Conservation (phyloP, 2,797 vertebrate species). For the Mus minutoides region DNA sequence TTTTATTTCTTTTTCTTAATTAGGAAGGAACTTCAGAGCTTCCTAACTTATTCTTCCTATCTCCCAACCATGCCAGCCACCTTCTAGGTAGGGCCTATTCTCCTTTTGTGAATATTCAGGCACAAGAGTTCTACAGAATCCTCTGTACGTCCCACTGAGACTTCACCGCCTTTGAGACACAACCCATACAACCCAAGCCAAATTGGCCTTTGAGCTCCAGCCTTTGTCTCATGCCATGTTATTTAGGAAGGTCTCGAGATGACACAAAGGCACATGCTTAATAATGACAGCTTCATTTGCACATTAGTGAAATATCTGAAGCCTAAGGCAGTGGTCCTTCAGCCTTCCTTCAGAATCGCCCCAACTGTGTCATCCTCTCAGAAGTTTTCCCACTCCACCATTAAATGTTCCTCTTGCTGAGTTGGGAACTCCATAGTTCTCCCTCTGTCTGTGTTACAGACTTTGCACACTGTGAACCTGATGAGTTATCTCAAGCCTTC, state of each 20-base stretch:
- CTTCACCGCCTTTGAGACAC: neutral
- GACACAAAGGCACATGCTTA: neutral
- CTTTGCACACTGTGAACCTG: neutral
- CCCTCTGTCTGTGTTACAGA: neutral
- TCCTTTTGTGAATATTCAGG: neutral
- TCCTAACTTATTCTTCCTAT: neutral
- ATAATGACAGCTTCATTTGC: neutral
- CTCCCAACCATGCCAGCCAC: neutral
- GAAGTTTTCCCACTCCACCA: neutral
- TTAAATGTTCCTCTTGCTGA: neutral
- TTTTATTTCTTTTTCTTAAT: conserved; percentile 48
- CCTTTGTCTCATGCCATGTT: neutral
- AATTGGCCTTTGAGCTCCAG: conserved; percentile 14
- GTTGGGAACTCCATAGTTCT: neutral
- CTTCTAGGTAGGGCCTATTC: neutral
- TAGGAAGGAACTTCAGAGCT: conserved; percentile 23
- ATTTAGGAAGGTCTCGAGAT: neutral
- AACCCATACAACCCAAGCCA: neutral
- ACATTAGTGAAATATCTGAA: neutral
- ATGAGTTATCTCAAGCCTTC: neutral
- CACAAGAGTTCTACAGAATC: neutral
- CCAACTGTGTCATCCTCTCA: neutral
- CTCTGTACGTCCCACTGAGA: neutral
- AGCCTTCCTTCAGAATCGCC: neutral
- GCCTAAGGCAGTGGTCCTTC: neutral